Evolutionary conservation across 2,113 vertebrate species (phyloP), one percentile per base, ranked within the genome.

Genomic region (Pterophyllum scalare): DNA sequence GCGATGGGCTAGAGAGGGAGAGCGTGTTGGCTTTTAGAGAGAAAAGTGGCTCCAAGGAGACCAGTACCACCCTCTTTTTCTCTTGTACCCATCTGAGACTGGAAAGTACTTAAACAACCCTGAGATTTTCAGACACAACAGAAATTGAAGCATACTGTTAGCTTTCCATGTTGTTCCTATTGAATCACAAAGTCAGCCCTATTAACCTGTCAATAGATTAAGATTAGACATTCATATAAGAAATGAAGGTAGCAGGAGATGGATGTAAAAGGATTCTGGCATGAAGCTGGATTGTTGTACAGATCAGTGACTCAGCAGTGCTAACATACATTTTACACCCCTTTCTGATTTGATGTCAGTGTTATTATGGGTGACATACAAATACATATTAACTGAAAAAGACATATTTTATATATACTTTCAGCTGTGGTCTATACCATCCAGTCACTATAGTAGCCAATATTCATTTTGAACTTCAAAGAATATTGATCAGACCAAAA

Each of bases 71-170:
- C 52, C 40, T 31, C 56, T 46, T 35, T 38, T 26, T 2, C 31
- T 82, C 64, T 60, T 79, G 60, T 26, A 31, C 77, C 61, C 20
- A 52, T n/a, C 38, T 52, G 26, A 85, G 58, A 77, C n/a, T 56
- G 24, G 52, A 75, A 56, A 75, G 59, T 7, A 75, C 24, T 84
- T 81, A 67, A 85, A 88, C 81, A 87, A 82, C 52, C 20, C 28
- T 7, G 7, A 56, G 24, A 74, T 62, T 59, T 58, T 79, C 35
- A 6, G 10, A 14, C 38, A 43, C 75, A 60, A 52, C 7, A 35
- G 19, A 28, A 33, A 59, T 26, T 4, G 7, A 46, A 46, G 80
- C 31, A 1, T 2, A 15, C 80, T n/a, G 15, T 22, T 52, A 17
- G 26, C 26, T 67, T 58, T 40, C 6, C 35, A 7, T 67, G 22